Conservation (phyloP, 2,888 invertebrate species). For the Amaurobius ferox region DNA sequence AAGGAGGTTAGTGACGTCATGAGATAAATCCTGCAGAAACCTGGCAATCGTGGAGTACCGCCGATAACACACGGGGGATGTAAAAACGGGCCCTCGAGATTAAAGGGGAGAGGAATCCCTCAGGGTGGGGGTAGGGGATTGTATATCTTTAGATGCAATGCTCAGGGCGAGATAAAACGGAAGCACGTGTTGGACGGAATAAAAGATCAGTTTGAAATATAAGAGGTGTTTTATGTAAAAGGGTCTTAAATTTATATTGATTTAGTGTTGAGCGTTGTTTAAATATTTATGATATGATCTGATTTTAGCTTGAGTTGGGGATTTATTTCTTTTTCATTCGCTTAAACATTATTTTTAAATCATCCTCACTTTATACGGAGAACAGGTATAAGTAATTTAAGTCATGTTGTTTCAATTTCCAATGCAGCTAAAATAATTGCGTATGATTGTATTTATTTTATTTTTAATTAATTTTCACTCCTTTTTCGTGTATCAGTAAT, state of each 20-base stretch:
- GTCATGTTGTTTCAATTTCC: too few relatives aligned
- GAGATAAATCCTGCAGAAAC: conserved; percentile 11
- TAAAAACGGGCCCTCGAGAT: conserved; percentile 51
- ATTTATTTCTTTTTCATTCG: too few relatives aligned
- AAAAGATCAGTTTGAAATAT: conserved; percentile 9
- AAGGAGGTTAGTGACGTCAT: conserved; percentile 54
- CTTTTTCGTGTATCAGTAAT: too few relatives aligned
- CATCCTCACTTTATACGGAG: too few relatives aligned
- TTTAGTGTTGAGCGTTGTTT: too few relatives aligned
- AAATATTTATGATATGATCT: too few relatives aligned
- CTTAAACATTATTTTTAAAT: too few relatives aligned
- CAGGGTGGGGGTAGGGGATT: conserved; percentile 17
- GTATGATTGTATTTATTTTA: too few relatives aligned
- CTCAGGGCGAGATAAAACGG: conserved; percentile 5
- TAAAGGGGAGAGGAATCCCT: conserved; percentile 29
- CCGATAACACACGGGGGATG: conserved; percentile 35
- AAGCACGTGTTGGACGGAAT: neutral
- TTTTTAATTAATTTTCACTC: too few relatives aligned
- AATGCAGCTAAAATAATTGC: too few relatives aligned
- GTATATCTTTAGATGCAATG: conserved; percentile 32
- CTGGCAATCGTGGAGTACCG: conserved; percentile 35
- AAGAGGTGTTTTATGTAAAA: neutral
- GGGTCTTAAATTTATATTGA: neutral
- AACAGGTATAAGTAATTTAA: too few relatives aligned
- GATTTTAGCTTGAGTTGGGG: too few relatives aligned